Evolutionary conservation across 2,113 vertebrate genomes (phyloP).

Genomic region (Potamarius usumacintae): DNA sequence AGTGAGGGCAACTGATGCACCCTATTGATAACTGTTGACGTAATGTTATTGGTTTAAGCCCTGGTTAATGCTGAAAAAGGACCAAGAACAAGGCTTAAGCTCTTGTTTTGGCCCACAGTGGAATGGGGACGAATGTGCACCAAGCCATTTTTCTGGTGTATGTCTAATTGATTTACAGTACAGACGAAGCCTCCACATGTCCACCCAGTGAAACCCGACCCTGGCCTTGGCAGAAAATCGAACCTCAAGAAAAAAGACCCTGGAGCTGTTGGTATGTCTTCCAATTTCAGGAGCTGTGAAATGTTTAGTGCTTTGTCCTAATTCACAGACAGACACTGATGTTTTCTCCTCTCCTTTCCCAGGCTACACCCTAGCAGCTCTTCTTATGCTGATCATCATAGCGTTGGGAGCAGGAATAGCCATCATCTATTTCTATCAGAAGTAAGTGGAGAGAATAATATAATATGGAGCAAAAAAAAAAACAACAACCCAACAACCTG

Average conservation of each 20-base stretch:
- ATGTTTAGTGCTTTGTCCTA: not conserved
- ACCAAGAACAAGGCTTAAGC: not conserved
- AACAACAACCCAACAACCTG: too few relatives aligned
- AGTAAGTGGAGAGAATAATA: not conserved
- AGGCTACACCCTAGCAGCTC: not conserved
- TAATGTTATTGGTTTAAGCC: not conserved
- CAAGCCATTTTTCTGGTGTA: not conserved
- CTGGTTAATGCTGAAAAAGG: not conserved
- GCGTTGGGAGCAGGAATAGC: not conserved
- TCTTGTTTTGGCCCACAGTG: not conserved
- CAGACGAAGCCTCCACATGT: not conserved
- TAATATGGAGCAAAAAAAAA: not conserved
- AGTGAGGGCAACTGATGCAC: too few relatives aligned
- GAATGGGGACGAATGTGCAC: not conserved
- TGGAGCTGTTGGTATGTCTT: not conserved
- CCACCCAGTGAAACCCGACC: not conserved
- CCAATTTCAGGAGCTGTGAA: not conserved
- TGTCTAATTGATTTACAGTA: not conserved
- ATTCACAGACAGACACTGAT: not conserved
- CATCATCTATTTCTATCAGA: not conserved
- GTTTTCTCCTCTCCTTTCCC: not conserved
- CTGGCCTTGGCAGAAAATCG: not conserved
- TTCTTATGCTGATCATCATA: conserved; percentile 5
- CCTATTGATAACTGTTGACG: not conserved
- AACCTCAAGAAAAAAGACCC: not conserved